A percentile compares a stretch with the other conserved stretches of the same genome.
These are phyloP conservation scores for Cirrhinus mrigala DNA, from an alignment of 2,797 vertebrate species.

Conservation along the genomic window DNA sequence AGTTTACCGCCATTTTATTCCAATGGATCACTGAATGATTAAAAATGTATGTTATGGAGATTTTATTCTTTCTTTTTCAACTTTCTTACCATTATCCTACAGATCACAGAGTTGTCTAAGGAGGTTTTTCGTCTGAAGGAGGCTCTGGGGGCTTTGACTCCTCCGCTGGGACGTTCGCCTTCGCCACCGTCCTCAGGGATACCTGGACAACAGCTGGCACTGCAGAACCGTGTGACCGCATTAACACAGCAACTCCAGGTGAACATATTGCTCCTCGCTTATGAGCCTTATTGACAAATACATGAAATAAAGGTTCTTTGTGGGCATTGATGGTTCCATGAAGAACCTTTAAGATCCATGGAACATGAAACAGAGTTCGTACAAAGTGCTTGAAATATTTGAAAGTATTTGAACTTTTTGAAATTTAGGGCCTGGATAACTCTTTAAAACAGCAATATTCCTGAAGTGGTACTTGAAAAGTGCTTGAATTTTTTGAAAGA, in stretches of 20 bases:
- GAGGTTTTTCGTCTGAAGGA: constrained; percentile 93
- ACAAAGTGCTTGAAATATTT: no score
- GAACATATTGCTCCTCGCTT: constrained; percentile 14
- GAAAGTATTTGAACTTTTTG: no score
- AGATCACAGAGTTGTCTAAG: constrained; percentile 95
- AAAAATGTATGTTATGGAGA: neutral
- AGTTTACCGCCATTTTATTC: neutral
- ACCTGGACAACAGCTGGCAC: constrained; percentile 77
- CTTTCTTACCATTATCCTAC: neutral
- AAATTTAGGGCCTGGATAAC: no score
- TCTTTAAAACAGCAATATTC: no score
- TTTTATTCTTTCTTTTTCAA: neutral
- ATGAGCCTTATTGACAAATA: neutral
- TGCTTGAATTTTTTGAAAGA: no score
- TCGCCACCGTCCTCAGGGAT: constrained; percentile 72
- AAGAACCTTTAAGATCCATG: neutral
- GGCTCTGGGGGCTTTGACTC: constrained; percentile 83
- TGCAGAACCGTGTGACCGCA: constrained; percentile 79
- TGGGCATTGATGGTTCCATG: neutral
- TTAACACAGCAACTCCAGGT: constrained; percentile 87
- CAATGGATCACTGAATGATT: neutral
- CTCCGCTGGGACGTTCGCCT: constrained; percentile 69
- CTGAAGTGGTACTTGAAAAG: no score
- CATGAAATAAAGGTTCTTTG: neutral
- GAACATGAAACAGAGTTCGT: no score